Evolutionary conservation across 2,888 invertebrate genomes (phyloP).

Genomic region (Mythimna pallens): DNA sequence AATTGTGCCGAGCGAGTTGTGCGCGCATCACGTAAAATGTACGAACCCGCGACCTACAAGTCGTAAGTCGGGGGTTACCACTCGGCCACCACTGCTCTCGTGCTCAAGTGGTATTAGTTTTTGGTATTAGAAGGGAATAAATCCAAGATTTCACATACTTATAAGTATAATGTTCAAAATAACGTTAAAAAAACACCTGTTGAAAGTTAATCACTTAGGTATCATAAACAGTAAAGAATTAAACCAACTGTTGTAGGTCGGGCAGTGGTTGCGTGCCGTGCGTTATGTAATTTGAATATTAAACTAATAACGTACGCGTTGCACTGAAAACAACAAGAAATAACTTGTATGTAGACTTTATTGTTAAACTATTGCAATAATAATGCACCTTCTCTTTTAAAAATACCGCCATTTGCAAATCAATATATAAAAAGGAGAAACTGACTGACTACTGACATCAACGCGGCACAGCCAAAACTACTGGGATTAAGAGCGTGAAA

Average conservation of each 20-base stretch:
- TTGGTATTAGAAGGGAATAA: no score
- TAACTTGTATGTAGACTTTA: not conserved
- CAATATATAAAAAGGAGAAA: no score
- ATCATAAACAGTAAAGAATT: constrained; percentile 19
- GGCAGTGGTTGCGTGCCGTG: constrained; percentile 35
- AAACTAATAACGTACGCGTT: constrained; percentile 16
- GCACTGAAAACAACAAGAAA: constrained; percentile 16
- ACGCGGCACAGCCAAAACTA: no score
- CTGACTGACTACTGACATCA: no score
- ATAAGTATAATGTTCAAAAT: constrained; percentile 1
- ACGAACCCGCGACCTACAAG: no score
- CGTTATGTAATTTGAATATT: constrained; percentile 56
- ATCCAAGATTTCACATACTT: no score
- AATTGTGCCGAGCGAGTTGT: no score
- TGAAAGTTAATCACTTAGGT: constrained; percentile 26
- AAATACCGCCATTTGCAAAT: not conserved
- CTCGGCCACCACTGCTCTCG: no score
- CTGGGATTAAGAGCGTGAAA: no score
- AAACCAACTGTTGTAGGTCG: constrained; percentile 36
- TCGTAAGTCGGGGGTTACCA: no score
- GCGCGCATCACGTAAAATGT: no score
- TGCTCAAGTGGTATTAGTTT: no score
- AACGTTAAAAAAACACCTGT: constrained; percentile 19
- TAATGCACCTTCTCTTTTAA: constrained; percentile 12
- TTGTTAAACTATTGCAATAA: not conserved